Base-by-base conservation (phyloP, 2,797 vertebrate genomes). In the Buceros bicornis region DNA sequence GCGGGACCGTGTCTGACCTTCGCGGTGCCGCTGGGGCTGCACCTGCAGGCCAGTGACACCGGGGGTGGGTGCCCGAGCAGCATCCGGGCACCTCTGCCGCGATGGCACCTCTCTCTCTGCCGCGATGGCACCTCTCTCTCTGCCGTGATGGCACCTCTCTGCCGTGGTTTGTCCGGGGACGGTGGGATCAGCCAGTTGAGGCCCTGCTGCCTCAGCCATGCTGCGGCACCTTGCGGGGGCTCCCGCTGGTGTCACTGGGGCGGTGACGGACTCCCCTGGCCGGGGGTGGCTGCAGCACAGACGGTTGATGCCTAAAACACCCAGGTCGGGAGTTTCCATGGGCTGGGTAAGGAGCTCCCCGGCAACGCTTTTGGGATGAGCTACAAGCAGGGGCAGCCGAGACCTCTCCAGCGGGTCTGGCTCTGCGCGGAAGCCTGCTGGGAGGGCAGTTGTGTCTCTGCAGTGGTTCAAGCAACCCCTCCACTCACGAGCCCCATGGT, bases 41-140 rank as follows among this genome's bases (percentile, higher is more conserved):
- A 13, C 2, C 22, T 35, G 8, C 35, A 5, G 8, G 2, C 16
- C 13, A 25, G 6, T 13, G 48, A 10, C 29, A 1, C 18, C 6
- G n/a, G 24, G 48, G 58, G 12, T 5, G 4, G 48, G 48, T 18
- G 48, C 37, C 58, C 10, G 14, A 24, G 47, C 47, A 48, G 47
- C 16, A 20, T 47, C 16, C 13, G 7, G 45, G 45, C 45, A 47
- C 45, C 45, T 47, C 45, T 47, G 16, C 19, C 18, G 17, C 21
- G 17, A 19, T 48, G 47, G 47, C 47, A 48, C 47, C 47, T 47
- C 47, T 18, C 37, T 40, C 37, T 40, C 37, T 48, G 47, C 47
- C 47, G 21, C 9, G 47, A 48, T 19, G 19, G 47, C 37, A 40
- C 18, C 47, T 48, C 33, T 33, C 33, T 33, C 33, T 33, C 21